Conservation (phyloP, 2,888 invertebrate genomes). For the Gastracanthus pulcherrimus region DNA sequence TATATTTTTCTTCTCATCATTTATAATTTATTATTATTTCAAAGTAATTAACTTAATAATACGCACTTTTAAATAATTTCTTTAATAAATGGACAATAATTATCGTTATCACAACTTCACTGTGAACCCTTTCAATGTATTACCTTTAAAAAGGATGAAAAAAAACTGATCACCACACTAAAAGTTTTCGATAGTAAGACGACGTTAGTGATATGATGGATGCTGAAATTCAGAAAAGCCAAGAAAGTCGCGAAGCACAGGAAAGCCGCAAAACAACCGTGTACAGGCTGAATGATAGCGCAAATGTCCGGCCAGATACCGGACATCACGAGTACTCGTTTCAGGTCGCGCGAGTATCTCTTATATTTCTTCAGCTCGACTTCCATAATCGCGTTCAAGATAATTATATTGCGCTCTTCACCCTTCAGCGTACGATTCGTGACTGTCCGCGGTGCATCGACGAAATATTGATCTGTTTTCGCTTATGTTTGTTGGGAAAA, state of each 20-base stretch:
- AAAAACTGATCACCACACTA: background rate
- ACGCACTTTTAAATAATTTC: too few species aligned
- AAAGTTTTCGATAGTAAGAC: background rate
- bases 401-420: background rate
- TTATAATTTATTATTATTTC: too few species aligned
- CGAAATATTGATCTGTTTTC: background rate
- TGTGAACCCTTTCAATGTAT: too few species aligned
- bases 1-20: too few species aligned
- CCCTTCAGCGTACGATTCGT: background rate
- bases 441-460: background rate
- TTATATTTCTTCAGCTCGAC: background rate
- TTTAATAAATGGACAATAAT: too few species aligned
- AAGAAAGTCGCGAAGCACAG: background rate
- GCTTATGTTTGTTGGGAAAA: background rate
- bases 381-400: too few species aligned
- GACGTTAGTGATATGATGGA: background rate
- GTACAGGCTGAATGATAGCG: background rate
- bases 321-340: background rate
- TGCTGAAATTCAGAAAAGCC: background rate
- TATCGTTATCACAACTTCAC: too few species aligned
- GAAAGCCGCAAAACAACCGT: background rate
- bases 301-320: slow-evolving; percentile 27
- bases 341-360: slow-evolving; percentile 6
- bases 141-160: background rate
- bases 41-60: too few species aligned